Evolutionary conservation across 2,797 vertebrate genomes (phyloP).

Genomic region (Mormyrus hasselquistii): DNA sequence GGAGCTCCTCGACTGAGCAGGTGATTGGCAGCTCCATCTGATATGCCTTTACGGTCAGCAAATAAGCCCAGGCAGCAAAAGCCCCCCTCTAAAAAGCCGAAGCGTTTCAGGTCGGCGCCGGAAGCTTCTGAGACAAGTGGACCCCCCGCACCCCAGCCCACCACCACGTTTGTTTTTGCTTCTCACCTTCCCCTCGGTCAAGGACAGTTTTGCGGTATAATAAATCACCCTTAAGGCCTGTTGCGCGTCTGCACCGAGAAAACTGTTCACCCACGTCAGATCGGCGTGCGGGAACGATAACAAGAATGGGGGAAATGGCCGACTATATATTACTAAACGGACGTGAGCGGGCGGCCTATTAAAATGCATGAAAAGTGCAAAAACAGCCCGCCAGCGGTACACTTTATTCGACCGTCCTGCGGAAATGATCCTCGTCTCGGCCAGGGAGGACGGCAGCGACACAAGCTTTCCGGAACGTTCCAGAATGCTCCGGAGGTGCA

Average conservation of each 20-base stretch:
- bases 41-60: background rate
- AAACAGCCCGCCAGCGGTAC: background rate
- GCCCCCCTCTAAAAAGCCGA: background rate
- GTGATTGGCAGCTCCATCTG: background rate
- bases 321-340: background rate
- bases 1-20: background rate
- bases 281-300: background rate
- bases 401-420: background rate
- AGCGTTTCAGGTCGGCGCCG: background rate
- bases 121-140: background rate
- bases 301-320: background rate
- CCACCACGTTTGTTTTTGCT: background rate
- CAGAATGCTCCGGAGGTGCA: background rate
- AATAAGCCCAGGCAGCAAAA: background rate
- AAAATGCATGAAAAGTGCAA: constrained; percentile 2
- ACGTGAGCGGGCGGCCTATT: background rate
- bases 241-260: background rate
- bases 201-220: constrained; percentile 12
- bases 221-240: constrained; percentile 14
- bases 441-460: background rate
- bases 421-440: background rate
- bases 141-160: background rate
- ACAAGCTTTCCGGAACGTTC: background rate
- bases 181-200: background rate
- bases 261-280: background rate